Evolutionary conservation across 1,140 invertebrate genomes (phyloP), one percentile per base, ranked within the genome.

Genomic region (Paracyclopina nana): DNA sequence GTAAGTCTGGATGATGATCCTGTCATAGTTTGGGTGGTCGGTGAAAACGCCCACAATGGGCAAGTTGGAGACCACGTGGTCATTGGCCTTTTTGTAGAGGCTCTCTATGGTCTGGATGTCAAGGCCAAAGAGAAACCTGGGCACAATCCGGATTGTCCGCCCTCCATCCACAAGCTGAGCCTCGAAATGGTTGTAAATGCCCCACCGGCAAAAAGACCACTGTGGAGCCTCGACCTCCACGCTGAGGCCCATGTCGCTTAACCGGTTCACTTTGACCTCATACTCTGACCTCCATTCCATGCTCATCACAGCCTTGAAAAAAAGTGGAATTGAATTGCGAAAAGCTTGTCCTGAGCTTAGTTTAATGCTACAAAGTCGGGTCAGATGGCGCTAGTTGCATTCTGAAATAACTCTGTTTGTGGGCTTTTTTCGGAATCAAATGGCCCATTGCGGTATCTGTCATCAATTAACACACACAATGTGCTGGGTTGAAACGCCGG

Each of bases 31-130:
- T 16, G 34, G 3, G 3, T n/a, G 20, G 34, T 38, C 20, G 3
- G 34, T 38, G 34, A 38, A 38, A n/a, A 38, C 34, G 34, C 34
- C 34, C 34, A 38, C 34, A 9, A 38, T 38, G 9, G 34, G 34
- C n/a, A 38, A 38, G n/a, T 38, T 38, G 34, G 34, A 38, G n/a
- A 38, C 34, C 5, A 16, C 34, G 2, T 3, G 14, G n/a, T 20
- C 34, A n/a, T n/a, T n/a, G n/a, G n/a, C n/a, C n/a, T n/a, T n/a
- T n/a, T n/a, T n/a, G 20, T 38, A 38, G 20, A 38, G 34, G 34
- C n/a, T 38, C 34, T 38, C 34, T 16, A 38, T 38, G 34, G 34
- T 38, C 3, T 38, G n/a, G 9, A 38, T 16, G 20, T n/a, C n/a
- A n/a, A 38, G 14, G 34, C 34, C 34, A 8, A 38, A 38, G 14